Evolutionary conservation across 2,888 invertebrate genomes (phyloP).

Genomic region (Microdon myrmicae): DNA sequence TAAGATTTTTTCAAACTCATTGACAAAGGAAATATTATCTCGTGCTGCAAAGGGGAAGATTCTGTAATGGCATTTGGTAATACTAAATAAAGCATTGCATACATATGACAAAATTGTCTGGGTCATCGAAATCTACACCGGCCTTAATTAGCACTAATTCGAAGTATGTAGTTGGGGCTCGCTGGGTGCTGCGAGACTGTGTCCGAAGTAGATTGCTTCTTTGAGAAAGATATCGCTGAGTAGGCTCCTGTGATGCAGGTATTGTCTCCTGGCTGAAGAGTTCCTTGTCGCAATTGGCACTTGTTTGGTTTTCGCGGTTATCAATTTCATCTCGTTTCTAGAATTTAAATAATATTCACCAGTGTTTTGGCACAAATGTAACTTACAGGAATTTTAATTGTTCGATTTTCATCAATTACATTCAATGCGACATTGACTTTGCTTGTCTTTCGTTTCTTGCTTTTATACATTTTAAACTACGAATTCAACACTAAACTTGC

Average conservation of each 20-base stretch:
- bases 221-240: slow-evolving; percentile 65
- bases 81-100: background rate
- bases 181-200: slow-evolving; percentile 57
- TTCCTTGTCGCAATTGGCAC: slow-evolving; percentile 42
- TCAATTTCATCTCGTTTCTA: slow-evolving; percentile 33
- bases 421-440: slow-evolving; percentile 51
- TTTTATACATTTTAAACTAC: slow-evolving; percentile 53
- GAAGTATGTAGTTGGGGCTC: slow-evolving; percentile 63
- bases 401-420: slow-evolving; percentile 60
- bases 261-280: slow-evolving; percentile 59
- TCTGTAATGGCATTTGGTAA: background rate
- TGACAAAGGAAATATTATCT: slow-evolving; percentile 69
- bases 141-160: slow-evolving; percentile 62
- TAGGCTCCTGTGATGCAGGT: slow-evolving; percentile 64
- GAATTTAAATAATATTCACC: background rate
- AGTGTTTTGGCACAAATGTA: background rate
- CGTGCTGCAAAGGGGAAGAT: slow-evolving; percentile 54
- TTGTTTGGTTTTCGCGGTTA: slow-evolving; percentile 21
- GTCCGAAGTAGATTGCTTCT: slow-evolving; percentile 61
- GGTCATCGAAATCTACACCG: slow-evolving; percentile 61
- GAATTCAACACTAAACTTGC: slow-evolving; percentile 12
- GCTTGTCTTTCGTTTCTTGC: slow-evolving; percentile 21
- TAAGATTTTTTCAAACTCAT: slow-evolving; percentile 68
- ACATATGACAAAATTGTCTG: slow-evolving; percentile 61
- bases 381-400: slow-evolving; percentile 60